Percentiles rank a stretch among this genome's conserved stretches.
Conservation (phyloP, 2,888 invertebrate species). For the Julus scanicus region DNA sequence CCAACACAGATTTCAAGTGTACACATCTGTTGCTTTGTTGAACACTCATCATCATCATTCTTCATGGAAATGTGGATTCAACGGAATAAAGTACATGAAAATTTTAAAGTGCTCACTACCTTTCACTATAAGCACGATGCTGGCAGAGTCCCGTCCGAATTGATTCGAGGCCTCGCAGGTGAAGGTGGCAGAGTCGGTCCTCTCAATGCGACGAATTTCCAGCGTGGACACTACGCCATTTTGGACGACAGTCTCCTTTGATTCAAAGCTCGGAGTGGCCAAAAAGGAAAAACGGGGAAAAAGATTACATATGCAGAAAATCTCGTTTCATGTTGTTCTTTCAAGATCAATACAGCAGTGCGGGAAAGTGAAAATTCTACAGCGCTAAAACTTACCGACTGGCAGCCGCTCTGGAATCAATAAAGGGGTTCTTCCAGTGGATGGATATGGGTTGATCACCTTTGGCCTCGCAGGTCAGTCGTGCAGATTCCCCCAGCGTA, state of each 20-base stretch:
- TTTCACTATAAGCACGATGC: constrained; percentile 46
- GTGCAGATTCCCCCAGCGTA: constrained; percentile 65
- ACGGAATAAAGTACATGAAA: not conserved
- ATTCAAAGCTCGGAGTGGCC: constrained; percentile 54
- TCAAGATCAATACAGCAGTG: not conserved
- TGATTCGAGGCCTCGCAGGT: constrained; percentile 51
- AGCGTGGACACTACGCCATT: constrained; percentile 52
- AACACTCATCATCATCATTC: too few species aligned
- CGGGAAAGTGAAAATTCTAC: not conserved
- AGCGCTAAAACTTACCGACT: constrained; percentile 54
- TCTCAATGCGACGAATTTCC: constrained; percentile 52
- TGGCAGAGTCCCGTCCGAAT: constrained; percentile 44
- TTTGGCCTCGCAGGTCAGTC: constrained; percentile 67
- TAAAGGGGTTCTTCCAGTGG: constrained; percentile 74
- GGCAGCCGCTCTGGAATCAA: not conserved
- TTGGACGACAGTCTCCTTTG: constrained; percentile 46
- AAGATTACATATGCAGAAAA: constrained; percentile 36
- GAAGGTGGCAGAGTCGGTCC: constrained; percentile 49
- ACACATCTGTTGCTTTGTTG: too few species aligned
- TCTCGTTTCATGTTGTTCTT: not conserved
- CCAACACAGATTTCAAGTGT: too few species aligned
- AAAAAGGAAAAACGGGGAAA: constrained; percentile 44
- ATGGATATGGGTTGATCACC: constrained; percentile 68
- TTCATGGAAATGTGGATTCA: too few species aligned
- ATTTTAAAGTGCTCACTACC: constrained; percentile 20